A percentile compares a stretch with the other conserved stretches of the same genome.
Evolutionary conservation across 1,140 invertebrate genomes (phyloP).

Genomic region (Choristoneura fumiferana): DNA sequence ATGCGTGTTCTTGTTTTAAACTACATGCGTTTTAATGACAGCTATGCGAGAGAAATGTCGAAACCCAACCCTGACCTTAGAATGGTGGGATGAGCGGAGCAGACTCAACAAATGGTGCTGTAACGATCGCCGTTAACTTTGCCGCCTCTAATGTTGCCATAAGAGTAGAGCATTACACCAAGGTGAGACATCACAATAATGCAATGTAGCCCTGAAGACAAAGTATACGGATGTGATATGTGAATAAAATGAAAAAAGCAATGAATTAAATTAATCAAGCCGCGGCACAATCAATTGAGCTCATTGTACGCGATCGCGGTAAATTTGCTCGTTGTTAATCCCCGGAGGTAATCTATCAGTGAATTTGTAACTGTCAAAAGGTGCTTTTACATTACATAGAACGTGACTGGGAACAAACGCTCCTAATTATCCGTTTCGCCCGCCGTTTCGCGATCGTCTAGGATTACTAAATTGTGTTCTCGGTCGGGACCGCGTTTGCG

Average conservation of each 20-base stretch:
- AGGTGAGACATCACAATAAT: conserved; percentile 44
- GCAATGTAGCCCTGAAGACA: conserved; percentile 31
- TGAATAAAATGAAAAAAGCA: conserved; percentile 23
- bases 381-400: conserved; percentile 23
- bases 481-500: conserved; percentile 22
- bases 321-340: conserved; percentile 16
- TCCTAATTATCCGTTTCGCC: conserved; percentile 47
- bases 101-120: conserved; percentile 52
- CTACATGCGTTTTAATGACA: not conserved
- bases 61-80: conserved; percentile 48
- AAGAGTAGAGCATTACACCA: conserved; percentile 46
- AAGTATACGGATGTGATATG: conserved; percentile 29
- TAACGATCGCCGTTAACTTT: conserved; percentile 35
- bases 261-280: conserved; percentile 22
- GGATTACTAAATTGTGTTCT: conserved; percentile 37
- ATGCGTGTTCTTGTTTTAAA: conserved; percentile 6
- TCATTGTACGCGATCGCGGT: conserved; percentile 6
- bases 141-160: conserved; percentile 36
- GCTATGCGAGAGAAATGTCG: conserved; percentile 23
- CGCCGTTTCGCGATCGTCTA: conserved; percentile 35
- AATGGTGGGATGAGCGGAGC: not conserved
- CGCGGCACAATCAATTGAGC: conserved; percentile 21
- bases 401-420: conserved; percentile 48
- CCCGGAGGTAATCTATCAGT: conserved; percentile 26
- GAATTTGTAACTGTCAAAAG: conserved; percentile 27